Base-by-base conservation (phyloP, 2,797 vertebrate genomes). In the Limnodromus scolopaceus region DNA sequence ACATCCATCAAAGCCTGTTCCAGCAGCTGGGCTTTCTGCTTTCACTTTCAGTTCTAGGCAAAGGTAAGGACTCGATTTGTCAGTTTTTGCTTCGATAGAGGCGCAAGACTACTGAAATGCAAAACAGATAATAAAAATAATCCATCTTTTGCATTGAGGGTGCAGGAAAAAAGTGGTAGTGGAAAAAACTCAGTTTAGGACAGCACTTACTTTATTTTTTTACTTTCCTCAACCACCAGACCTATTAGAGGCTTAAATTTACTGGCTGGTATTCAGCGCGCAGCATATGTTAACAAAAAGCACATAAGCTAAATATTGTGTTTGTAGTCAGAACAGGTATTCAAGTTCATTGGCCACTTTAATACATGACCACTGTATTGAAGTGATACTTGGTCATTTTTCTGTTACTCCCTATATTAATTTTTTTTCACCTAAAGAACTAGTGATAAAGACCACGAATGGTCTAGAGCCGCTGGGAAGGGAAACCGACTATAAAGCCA, bases 341-440 rank as follows among this genome's bases (percentile, higher is more conserved):
- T 63, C 20, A 49, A 9, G 18, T 60, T 92, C 3, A 6, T n/a
- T 51, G 36, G n/a, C n/a, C n/a, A n/a, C n/a, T n/a, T n/a, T n/a
- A n/a, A n/a, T n/a, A n/a, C n/a, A n/a, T n/a, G n/a, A n/a, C n/a
- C n/a, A n/a, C 23, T 87, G 23, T 61, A 61, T 75, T 65, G 48
- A 84, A 55, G 20, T 43, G 18, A 25, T 23, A 58, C 13, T n/a
- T 15, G 15, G 16, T 43, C 9, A 55, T 41, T 83, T 83, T 78
- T 54, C 23, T 1, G 0, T 72, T 43, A 51, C 2, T 68, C 7
- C 14, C 19, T 18, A 12, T 24, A 6, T 28, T 43, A 2, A 1
- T 10, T 36, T 43, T 64, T 55, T 65, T 83, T 54, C 13, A 68
- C 17, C 34, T 53, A 28, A 75, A 75, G 20, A 70, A 53, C 22